A percentile compares a stretch with the other conserved stretches of the same genome.
Conservation (phyloP, 2,797 vertebrate genomes). For the Corythornis leucogaster region DNA sequence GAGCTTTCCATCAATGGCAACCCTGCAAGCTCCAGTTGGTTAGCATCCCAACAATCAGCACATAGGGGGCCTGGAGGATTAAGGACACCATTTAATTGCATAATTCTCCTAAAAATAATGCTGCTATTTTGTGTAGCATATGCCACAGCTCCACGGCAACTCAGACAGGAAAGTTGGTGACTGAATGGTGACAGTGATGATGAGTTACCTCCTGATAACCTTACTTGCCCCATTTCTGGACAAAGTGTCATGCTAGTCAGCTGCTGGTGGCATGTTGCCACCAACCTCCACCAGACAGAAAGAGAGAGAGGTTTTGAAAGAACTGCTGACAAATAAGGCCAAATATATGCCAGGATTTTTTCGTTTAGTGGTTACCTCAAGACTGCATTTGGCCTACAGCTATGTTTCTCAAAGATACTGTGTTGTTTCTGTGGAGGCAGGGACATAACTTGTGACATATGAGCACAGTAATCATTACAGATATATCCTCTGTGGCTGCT, state of each 20-base stretch:
- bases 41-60: not conserved
- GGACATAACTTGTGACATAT: not conserved
- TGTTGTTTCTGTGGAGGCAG: not conserved
- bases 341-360: not conserved
- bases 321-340: not conserved
- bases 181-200: conserved; percentile 26
- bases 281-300: not conserved
- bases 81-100: conserved; percentile 9
- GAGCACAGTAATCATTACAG: not conserved
- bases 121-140: conserved; percentile 45
- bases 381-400: not conserved
- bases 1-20: not conserved
- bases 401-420: not conserved
- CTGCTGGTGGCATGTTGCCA: conserved; percentile 18
- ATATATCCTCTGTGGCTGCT: not conserved
- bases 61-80: not conserved
- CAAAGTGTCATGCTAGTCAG: conserved; percentile 8
- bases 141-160: conserved; percentile 52
- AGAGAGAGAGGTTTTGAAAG: not conserved
- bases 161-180: conserved; percentile 1
- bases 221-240: not conserved
- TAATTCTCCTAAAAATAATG: conserved; percentile 61
- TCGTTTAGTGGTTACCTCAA: not conserved
- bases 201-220: conserved; percentile 54
- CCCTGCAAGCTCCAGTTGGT: not conserved